phyloP scores from a whole-genome alignment of 2,888 invertebrate species.

The Idaea dimidiata region DNA sequence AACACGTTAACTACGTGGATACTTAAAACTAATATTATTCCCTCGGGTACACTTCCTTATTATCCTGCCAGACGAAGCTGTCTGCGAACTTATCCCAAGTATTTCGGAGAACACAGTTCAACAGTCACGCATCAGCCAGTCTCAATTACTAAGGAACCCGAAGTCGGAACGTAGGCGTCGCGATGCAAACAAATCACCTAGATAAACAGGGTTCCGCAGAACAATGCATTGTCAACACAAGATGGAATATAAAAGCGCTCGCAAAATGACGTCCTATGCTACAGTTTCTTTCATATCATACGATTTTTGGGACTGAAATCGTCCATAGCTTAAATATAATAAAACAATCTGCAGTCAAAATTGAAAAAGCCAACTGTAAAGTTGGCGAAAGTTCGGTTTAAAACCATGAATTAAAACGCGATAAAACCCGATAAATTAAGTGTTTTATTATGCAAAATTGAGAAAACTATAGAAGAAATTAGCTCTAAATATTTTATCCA shows the following conservation, averaged over 20 bases:
- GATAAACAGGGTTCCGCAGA: constrained; percentile 67
- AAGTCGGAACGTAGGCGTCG: constrained; percentile 49
- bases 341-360: too few relatives aligned
- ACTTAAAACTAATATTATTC: constrained; percentile 31
- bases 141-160: constrained; percentile 60
- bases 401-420: too few relatives aligned
- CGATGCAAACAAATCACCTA: constrained; percentile 71
- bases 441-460: too few relatives aligned
- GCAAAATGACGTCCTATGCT: constrained; percentile 48
- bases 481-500: too few relatives aligned
- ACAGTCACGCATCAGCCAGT: constrained; percentile 48
- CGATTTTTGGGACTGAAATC: constrained; percentile 32
- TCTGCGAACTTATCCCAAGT: constrained; percentile 39
- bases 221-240: constrained; percentile 73
- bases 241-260: constrained; percentile 71
- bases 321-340: too few relatives aligned
- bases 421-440: too few relatives aligned
- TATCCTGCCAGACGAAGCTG: constrained; percentile 30
- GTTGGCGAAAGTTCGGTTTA: too few relatives aligned
- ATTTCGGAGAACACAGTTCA: constrained; percentile 44
- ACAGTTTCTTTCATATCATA: constrained; percentile 40
- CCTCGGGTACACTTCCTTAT: constrained; percentile 31
- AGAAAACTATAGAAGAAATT: too few relatives aligned
- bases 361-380: too few relatives aligned
- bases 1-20: constrained; percentile 26